These are phyloP conservation scores for Stigmatopora nigra DNA, from an alignment of 2,113 vertebrate genomes.

Conservation along the genomic window DNA sequence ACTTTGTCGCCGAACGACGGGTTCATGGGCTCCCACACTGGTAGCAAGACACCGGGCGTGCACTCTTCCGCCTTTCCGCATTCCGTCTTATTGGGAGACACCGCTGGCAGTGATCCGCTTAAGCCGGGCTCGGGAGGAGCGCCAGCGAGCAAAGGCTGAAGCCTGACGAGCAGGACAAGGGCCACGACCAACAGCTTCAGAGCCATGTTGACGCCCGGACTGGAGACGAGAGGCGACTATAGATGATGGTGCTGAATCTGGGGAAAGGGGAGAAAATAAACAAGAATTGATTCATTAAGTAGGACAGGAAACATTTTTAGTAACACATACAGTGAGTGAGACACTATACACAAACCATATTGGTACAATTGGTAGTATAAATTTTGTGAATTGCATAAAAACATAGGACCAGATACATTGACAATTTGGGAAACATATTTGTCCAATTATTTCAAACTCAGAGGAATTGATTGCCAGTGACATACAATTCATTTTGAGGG, in stretches of 20 bases:
- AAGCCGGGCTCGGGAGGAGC: constrained; percentile 52
- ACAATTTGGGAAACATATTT: too few species aligned
- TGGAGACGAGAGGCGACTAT: constrained; percentile 12
- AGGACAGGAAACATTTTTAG: neutral
- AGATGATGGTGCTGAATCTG: constrained; percentile 53
- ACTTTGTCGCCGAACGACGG: constrained; percentile 96
- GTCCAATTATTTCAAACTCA: too few species aligned
- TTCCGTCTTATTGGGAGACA: constrained; percentile 60
- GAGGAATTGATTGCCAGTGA: too few species aligned
- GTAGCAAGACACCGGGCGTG: constrained; percentile 81
- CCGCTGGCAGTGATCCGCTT: constrained; percentile 52
- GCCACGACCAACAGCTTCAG: constrained; percentile 65
- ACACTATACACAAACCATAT: too few species aligned
- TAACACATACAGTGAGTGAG: too few species aligned
- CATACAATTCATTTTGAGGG: too few species aligned
- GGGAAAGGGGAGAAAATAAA: constrained; percentile 31
- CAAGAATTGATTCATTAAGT: neutral
- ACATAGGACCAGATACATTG: too few species aligned
- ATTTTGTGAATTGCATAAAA: too few species aligned
- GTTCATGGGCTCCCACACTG: constrained; percentile 90
- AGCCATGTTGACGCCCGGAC: constrained; percentile 70
- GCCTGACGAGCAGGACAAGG: constrained; percentile 67
- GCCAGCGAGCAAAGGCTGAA: constrained; percentile 56
- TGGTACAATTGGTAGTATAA: too few species aligned
- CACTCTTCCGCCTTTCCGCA: constrained; percentile 80